Evolutionary conservation across 2,888 invertebrate species (phyloP).

Genomic region (Enoplolaimus lenunculus): DNA sequence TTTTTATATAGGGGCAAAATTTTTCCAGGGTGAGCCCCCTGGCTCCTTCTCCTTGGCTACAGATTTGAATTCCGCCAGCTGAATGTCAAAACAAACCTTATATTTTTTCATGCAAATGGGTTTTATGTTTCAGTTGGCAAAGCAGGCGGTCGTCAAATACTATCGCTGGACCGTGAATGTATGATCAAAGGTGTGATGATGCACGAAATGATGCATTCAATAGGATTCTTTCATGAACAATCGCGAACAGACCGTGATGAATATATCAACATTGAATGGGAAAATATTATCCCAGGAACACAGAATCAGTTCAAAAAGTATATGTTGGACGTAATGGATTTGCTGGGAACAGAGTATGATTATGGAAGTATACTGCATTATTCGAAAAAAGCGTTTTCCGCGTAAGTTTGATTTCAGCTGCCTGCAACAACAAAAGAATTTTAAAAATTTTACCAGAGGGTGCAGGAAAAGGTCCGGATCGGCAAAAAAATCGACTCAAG

Average conservation of each 20-base stretch:
- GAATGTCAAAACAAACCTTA: too few species aligned
- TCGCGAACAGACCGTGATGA: background rate
- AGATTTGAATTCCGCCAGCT: too few species aligned
- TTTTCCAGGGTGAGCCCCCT: too few species aligned
- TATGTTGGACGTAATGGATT: background rate
- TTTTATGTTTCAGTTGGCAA: conserved; percentile 9
- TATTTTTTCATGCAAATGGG: too few species aligned
- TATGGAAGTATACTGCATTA: conserved; percentile 8
- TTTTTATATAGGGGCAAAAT: too few species aligned
- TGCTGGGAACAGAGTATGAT: background rate
- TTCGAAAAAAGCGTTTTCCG: background rate
- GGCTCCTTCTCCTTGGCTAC: too few species aligned
- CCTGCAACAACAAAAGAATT: too few species aligned
- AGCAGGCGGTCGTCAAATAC: background rate
- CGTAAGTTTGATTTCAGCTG: background rate
- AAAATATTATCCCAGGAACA: conserved; percentile 1
- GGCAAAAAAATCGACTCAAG: too few species aligned
- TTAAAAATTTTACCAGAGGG: too few species aligned
- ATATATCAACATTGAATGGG: conserved; percentile 6
- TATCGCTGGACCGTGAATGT: conserved; percentile 12
- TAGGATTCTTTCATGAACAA: conserved; percentile 14
- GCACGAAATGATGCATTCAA: conserved; percentile 9
- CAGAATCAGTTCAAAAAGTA: background rate
- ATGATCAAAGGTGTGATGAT: conserved; percentile 7
- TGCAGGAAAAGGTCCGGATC: too few species aligned